Percentiles rank a stretch among this genome's conserved stretches.
Conservation (phyloP, 1,140 invertebrate species). For the Ostrea denselamellosa region DNA sequence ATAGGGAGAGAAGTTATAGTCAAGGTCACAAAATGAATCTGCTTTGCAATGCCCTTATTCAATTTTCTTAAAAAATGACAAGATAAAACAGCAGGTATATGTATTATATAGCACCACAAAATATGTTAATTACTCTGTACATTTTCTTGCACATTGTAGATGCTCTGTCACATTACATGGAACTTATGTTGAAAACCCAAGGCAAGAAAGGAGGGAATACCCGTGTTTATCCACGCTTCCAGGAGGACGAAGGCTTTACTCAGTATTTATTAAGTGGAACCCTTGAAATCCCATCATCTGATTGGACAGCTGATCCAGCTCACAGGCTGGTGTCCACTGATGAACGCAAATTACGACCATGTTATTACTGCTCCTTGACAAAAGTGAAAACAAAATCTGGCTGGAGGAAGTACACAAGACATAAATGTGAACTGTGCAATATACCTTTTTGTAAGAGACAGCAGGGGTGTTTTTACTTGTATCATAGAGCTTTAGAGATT, state of each 20-base stretch:
- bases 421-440: conserved; percentile 33
- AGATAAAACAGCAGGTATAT: too few species aligned
- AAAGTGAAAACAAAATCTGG: conserved; percentile 43
- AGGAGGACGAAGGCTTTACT: conserved; percentile 15
- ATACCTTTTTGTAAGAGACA: conserved; percentile 40
- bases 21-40: too few species aligned
- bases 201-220: background rate
- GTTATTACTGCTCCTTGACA: background rate
- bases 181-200: background rate
- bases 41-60: too few species aligned
- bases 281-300: conserved; percentile 18
- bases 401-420: conserved; percentile 25
- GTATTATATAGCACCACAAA: too few species aligned
- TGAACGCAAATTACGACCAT: background rate
- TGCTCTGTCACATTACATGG: conserved; percentile 7
- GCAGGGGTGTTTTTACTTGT: conserved; percentile 19
- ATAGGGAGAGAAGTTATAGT: too few species aligned
- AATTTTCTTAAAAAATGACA: too few species aligned
- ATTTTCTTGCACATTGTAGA: background rate
- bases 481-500: conserved; percentile 30
- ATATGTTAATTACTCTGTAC: background rate
- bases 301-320: conserved; percentile 12
- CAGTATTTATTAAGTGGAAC: conserved; percentile 28
- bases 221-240: background rate
- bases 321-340: conserved; percentile 31